These are phyloP conservation scores for Bettongia penicillata DNA, from an alignment of 2,113 vertebrate species.

Conservation along the genomic window DNA sequence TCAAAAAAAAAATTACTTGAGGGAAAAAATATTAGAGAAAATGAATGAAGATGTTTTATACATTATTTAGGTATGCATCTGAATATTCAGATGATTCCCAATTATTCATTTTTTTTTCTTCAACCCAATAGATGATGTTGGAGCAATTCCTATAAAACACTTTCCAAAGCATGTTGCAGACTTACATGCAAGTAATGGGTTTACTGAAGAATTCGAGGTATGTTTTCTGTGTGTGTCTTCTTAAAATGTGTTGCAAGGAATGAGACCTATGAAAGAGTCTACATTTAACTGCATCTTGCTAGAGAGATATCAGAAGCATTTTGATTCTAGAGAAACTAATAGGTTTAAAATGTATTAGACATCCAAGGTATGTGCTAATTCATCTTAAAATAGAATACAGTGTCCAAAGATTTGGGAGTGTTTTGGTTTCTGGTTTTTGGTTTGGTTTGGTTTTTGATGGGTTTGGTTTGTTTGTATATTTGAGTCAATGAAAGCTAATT, in stretches of 20 bases:
- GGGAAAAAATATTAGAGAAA: background rate
- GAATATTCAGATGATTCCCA: constrained; percentile 62
- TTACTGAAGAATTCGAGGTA: constrained; percentile 97
- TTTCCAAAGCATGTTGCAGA: constrained; percentile 94
- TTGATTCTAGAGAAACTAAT: constrained; percentile 44
- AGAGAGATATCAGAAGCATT: constrained; percentile 35
- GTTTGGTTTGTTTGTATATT: background rate
- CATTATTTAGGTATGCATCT: background rate
- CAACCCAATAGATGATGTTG: constrained; percentile 87
- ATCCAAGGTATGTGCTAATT: constrained; percentile 6
- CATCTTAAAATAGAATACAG: background rate
- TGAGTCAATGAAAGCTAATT: background rate
- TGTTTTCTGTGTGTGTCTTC: constrained; percentile 69
- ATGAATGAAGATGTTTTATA: background rate
- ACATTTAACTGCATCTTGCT: constrained; percentile 47
- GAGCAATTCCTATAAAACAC: constrained; percentile 90
- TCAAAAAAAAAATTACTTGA: background rate
- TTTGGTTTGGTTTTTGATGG: background rate
- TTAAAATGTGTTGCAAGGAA: constrained; percentile 66
- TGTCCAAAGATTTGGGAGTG: background rate
- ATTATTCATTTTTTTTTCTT: constrained; percentile 41
- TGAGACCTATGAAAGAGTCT: constrained; percentile 53
- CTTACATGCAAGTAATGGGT: constrained; percentile 92
- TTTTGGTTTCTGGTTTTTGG: background rate
- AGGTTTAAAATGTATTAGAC: constrained; percentile 22